Evolutionary conservation across 2,888 invertebrate species (phyloP).

Genomic region (Podabrus alpinus): DNA sequence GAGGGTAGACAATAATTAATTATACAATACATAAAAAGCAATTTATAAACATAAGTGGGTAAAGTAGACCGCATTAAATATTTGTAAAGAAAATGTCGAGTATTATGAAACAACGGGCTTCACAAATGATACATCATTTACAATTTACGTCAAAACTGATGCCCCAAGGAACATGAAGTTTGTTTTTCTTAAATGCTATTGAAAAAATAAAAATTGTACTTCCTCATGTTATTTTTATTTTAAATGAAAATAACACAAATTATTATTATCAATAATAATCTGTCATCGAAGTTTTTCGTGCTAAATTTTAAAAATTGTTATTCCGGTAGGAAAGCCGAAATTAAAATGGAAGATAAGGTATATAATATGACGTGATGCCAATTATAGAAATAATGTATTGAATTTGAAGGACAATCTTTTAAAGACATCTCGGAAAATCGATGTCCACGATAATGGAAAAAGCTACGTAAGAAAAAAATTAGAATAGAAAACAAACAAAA

Average conservation of each 20-base stretch:
- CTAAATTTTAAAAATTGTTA: not conserved
- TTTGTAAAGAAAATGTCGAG: not conserved
- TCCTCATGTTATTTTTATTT: not conserved
- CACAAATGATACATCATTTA: slow-evolving; percentile 11
- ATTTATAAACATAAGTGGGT: not conserved
- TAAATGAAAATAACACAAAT: not conserved
- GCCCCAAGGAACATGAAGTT: not conserved
- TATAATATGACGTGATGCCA: no score
- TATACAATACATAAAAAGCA: not conserved
- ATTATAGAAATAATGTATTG: not conserved
- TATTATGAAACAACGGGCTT: not conserved
- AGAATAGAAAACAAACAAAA: not conserved
- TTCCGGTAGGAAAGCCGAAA: no score
- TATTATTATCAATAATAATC: not conserved
- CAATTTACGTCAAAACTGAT: slow-evolving; percentile 12
- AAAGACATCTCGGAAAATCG: not conserved
- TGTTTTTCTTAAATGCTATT: slow-evolving; percentile 4
- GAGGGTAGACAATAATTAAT: not conserved
- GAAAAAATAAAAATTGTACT: not conserved
- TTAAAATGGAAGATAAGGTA: no score
- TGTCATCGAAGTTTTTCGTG: not conserved
- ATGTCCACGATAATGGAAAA: not conserved
- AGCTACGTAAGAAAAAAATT: not conserved
- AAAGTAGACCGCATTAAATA: not conserved
- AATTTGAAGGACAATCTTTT: not conserved